phyloP scores from a whole-genome alignment of 2,888 invertebrate species.

The Thymelicus acteon region DNA sequence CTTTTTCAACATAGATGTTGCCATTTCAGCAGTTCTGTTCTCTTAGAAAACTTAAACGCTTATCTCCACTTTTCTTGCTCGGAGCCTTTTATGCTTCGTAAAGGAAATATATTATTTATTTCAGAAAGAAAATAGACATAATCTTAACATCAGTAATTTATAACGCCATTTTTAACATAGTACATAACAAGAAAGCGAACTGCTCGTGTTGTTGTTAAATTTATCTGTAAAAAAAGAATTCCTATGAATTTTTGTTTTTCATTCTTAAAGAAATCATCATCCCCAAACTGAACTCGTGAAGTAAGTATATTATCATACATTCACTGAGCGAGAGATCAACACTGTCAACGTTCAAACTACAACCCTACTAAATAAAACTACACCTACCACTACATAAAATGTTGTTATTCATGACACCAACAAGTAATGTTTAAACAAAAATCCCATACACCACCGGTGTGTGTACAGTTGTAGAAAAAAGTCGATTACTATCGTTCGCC shows the following conservation, averaged over 20 bases:
- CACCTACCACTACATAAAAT: too few species aligned
- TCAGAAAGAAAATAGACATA: slow-evolving; percentile 42
- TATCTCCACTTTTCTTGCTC: slow-evolving; percentile 27
- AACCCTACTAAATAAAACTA: too few species aligned
- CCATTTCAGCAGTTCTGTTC: slow-evolving; percentile 30
- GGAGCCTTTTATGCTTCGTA: slow-evolving; percentile 24
- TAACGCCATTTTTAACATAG: background rate
- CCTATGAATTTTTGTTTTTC: too few species aligned
- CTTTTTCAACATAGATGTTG: slow-evolving; percentile 34
- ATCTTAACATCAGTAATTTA: slow-evolving; percentile 7
- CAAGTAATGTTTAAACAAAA: slow-evolving; percentile 62
- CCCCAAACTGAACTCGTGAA: too few species aligned
- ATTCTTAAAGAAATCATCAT: too few species aligned
- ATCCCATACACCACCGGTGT: slow-evolving; percentile 55
- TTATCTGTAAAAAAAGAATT: too few species aligned
- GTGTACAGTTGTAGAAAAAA: slow-evolving; percentile 73
- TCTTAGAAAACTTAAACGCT: slow-evolving; percentile 30
- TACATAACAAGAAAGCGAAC: background rate
- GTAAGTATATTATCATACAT: too few species aligned
- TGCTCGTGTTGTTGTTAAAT: slow-evolving; percentile 16
- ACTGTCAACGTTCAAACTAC: too few species aligned
- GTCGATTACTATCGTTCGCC: slow-evolving; percentile 80
- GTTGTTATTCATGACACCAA: too few species aligned
- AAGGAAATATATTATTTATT: slow-evolving; percentile 30
- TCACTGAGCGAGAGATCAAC: too few species aligned